A percentile compares a stretch with the other conserved stretches of the same genome.
These are phyloP conservation scores for Paguma larvata DNA, from an alignment of 2,797 vertebrate genomes.

Conservation along the genomic window DNA sequence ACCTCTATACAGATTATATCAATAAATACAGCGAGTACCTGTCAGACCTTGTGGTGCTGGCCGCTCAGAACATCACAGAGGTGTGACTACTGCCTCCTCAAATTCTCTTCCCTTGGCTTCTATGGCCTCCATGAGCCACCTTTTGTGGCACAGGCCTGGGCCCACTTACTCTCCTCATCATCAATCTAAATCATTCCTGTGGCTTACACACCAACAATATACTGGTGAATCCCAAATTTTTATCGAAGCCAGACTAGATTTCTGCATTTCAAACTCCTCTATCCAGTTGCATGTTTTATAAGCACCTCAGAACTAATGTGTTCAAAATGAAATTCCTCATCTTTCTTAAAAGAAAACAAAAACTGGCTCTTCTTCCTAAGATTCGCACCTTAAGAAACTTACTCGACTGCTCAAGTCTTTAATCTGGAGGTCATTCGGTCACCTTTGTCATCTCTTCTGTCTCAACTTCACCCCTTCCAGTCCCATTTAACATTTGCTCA, in stretches of 20 bases:
- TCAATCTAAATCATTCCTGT: not conserved
- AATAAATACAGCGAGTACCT: not conserved
- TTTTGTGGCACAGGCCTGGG: not conserved
- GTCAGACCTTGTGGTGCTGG: not conserved
- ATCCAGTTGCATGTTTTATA: not conserved
- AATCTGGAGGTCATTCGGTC: not conserved
- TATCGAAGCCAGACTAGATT: not conserved
- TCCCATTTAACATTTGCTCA: not conserved
- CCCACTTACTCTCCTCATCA: not conserved
- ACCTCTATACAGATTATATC: not conserved
- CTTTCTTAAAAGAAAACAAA: not conserved
- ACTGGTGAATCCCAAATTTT: not conserved
- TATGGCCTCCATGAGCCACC: not conserved
- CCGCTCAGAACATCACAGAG: not conserved
- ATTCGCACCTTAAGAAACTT: not conserved
- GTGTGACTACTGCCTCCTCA: not conserved
- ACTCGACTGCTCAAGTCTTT: not conserved
- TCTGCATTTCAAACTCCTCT: not conserved
- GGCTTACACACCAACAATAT: not conserved
- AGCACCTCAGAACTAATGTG: not conserved
- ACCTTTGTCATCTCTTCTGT: not conserved
- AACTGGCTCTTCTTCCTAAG: not conserved
- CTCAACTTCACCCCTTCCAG: not conserved
- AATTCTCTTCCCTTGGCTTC: not conserved
- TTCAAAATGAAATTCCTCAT: conserved; percentile 4